Percentiles rank a stretch among this genome's conserved stretches.
Evolutionary conservation across 2,888 invertebrate genomes (phyloP).

Genomic region (Synanthedon vespiformis): DNA sequence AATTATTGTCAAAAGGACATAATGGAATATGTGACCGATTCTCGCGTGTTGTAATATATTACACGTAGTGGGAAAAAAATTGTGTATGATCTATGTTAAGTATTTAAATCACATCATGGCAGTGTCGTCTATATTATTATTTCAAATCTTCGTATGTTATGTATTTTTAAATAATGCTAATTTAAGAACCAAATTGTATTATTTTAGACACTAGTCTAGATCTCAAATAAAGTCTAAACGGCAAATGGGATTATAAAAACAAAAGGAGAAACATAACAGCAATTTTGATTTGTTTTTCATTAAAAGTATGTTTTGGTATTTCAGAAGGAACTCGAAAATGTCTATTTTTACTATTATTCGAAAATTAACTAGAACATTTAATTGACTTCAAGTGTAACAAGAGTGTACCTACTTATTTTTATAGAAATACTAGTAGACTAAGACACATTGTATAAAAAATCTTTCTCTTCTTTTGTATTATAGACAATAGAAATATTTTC

Average conservation of each 20-base stretch:
- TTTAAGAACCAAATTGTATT: too few species aligned
- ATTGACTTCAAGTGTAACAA: not conserved
- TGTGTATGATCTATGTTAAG: too few species aligned
- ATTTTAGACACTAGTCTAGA: too few species aligned
- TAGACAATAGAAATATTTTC: not conserved
- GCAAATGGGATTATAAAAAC: too few species aligned
- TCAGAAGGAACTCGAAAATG: not conserved
- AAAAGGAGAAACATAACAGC: too few species aligned
- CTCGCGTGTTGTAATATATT: not conserved
- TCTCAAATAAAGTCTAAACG: too few species aligned
- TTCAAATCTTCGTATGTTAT: too few species aligned
- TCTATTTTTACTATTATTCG: not conserved
- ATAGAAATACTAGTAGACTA: too few species aligned
- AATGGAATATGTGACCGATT: not conserved
- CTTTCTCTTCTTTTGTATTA: constrained; percentile 2
- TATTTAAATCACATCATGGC: not conserved
- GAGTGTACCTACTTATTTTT: too few species aligned
- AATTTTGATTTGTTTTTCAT: too few species aligned
- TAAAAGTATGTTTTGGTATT: not conserved
- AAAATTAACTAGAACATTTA: not conserved
- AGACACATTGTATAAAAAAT: too few species aligned
- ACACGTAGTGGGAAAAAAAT: not conserved
- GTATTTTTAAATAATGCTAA: too few species aligned
- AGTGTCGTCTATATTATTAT: not conserved
- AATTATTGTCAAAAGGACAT: constrained; percentile 43